phyloP scores from a whole-genome alignment of 2,888 invertebrate species.

The Aphodius granarius region DNA sequence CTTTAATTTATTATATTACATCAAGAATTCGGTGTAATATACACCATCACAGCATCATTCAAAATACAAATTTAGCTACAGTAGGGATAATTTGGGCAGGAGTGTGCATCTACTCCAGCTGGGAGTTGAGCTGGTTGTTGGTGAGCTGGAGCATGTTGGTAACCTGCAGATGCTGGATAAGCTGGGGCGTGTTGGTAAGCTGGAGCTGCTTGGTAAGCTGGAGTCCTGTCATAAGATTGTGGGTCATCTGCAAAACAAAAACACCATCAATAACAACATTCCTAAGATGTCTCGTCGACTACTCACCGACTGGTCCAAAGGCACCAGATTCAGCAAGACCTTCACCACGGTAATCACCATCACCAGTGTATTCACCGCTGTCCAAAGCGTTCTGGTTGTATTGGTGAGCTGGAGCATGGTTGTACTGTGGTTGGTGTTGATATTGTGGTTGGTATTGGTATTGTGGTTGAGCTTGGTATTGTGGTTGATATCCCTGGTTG shows the following conservation, averaged over 20 bases:
- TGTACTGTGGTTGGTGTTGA: conserved; percentile 29
- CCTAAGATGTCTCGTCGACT: background rate
- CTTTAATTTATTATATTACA: background rate
- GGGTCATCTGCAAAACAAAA: conserved; percentile 15
- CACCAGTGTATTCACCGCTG: conserved; percentile 49
- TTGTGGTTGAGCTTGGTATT: conserved; percentile 32
- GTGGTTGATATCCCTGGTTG: conserved; percentile 14
- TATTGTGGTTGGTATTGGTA: conserved; percentile 32
- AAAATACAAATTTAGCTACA: conserved; percentile 43
- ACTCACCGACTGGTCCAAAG: conserved; percentile 10
- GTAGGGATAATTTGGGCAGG: conserved; percentile 54
- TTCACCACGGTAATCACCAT: conserved; percentile 53
- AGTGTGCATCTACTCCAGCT: conserved; percentile 50
- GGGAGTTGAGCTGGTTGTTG: conserved; percentile 46
- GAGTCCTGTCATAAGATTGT: conserved; percentile 31
- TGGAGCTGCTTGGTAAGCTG: conserved; percentile 2
- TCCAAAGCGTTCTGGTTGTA: conserved; percentile 41
- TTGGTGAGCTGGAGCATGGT: conserved; percentile 22
- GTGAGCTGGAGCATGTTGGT: conserved; percentile 30
- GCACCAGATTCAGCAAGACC: conserved; percentile 52
- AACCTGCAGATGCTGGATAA: conserved; percentile 30
- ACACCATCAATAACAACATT: background rate
- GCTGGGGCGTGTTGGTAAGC: conserved; percentile 26
- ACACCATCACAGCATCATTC: background rate
- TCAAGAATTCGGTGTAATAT: background rate